These are phyloP conservation scores for Martes martes DNA, from an alignment of 2,113 vertebrate genomes.

Conservation along the genomic window DNA sequence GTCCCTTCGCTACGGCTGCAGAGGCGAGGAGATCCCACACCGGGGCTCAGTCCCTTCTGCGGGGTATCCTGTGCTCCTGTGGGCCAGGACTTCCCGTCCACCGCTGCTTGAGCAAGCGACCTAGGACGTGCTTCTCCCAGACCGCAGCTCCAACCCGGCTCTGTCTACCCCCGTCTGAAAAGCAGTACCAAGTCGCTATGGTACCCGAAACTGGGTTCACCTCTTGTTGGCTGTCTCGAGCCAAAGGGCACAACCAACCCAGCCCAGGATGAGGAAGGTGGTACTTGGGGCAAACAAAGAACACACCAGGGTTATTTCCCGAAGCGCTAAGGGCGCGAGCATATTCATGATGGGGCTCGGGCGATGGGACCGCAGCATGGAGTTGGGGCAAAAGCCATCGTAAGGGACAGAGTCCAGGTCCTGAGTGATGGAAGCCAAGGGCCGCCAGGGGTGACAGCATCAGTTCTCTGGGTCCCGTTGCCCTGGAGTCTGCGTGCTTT, in stretches of 20 bases:
- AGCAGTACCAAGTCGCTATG: neutral
- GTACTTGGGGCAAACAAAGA: neutral
- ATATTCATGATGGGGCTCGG: neutral
- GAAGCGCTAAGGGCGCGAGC: neutral
- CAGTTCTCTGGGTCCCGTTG: neutral
- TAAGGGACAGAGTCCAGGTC: neutral
- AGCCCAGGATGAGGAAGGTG: neutral
- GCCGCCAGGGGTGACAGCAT: neutral
- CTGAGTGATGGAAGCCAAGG: neutral
- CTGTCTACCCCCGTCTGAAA: too few relatives aligned
- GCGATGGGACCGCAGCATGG: fast-evolving
- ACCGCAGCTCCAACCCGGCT: fast-evolving
- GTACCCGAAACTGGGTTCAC: neutral
- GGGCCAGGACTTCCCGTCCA: fast-evolving
- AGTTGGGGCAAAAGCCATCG: neutral
- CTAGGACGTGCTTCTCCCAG: too few relatives aligned
- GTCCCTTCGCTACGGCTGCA: too few relatives aligned
- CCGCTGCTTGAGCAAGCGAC: fast-evolving
- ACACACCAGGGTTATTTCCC: neutral
- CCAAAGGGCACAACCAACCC: neutral
- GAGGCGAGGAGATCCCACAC: fast-evolving
- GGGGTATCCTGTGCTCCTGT: too few relatives aligned
- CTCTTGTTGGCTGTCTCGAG: neutral
- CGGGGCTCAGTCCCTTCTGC: neutral
- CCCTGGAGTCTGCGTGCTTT: neutral